phyloP scores from a whole-genome alignment of 2,113 vertebrate species.

The Trichechus manatus region DNA sequence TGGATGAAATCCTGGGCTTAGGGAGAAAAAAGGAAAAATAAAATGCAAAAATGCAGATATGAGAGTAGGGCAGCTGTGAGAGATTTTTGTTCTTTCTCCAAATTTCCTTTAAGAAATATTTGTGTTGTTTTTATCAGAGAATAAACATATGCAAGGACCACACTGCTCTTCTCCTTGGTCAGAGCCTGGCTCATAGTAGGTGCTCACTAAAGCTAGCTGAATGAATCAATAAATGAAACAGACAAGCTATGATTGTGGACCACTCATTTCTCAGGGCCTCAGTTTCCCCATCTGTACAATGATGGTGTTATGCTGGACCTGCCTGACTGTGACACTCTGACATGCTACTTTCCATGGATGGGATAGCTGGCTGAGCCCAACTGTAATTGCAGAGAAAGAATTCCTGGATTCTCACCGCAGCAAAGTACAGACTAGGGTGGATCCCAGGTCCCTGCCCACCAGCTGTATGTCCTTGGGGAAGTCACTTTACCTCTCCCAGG shows the following conservation, averaged over 20 bases:
- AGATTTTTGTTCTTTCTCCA: not conserved
- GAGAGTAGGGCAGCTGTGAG: too few species aligned
- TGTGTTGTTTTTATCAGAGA: not conserved
- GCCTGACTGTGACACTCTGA: not conserved
- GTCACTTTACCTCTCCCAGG: not conserved
- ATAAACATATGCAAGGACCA: not conserved
- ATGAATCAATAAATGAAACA: not conserved
- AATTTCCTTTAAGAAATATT: not conserved
- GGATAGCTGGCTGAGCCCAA: not conserved
- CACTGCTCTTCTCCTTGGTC: not conserved
- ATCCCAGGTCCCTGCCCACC: not conserved
- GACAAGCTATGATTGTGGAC: not conserved
- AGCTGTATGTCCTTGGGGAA: not conserved
- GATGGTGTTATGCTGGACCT: not conserved
- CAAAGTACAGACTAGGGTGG: too few species aligned
- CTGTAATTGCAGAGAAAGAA: not conserved
- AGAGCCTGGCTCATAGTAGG: not conserved
- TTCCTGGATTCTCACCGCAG: not conserved
- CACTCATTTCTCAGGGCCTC: not conserved
- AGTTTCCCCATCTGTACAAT: too few species aligned
- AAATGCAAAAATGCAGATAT: fast-evolving
- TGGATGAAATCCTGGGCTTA: not conserved
- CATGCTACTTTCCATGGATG: not conserved
- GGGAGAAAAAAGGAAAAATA: fast-evolving
- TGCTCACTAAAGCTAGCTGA: fast-evolving